These are phyloP conservation scores for Gypaetus barbatus DNA, from an alignment of 2,797 vertebrate species.

Conservation along the genomic window DNA sequence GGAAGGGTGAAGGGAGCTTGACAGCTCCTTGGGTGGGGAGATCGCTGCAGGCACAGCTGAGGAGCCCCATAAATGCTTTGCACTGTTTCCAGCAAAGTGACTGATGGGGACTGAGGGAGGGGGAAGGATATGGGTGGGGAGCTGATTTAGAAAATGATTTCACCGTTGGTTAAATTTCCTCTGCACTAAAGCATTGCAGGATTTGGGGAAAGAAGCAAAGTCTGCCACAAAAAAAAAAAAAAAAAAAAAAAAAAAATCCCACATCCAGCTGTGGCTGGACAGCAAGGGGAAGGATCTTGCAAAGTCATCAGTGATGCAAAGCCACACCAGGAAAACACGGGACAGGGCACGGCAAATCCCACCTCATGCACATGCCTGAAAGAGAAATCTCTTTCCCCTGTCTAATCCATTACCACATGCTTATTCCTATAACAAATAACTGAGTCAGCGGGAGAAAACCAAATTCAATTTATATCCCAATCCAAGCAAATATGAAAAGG, in stretches of 20 bases:
- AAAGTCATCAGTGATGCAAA: not conserved
- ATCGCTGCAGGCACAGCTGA: not conserved
- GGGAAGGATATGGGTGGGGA: not conserved
- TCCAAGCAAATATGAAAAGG: conserved; percentile 58
- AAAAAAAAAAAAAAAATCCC: not conserved
- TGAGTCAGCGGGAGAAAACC: conserved; percentile 45
- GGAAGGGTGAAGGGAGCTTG: not conserved
- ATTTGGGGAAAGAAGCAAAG: not conserved
- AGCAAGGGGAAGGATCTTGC: not conserved
- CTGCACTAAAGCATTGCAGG: not conserved
- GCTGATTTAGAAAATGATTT: not conserved
- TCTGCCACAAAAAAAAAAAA: not conserved
- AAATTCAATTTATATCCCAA: conserved; percentile 62
- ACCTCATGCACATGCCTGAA: not conserved
- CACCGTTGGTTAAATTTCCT: not conserved
- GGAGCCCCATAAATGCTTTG: not conserved
- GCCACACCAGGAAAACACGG: not conserved
- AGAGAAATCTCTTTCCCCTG: not conserved
- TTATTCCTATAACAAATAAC: conserved; percentile 58
- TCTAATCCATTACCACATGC: conserved; percentile 36
- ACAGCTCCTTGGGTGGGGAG: not conserved
- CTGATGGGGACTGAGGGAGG: not conserved
- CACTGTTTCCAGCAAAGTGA: not conserved
- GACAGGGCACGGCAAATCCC: not conserved
- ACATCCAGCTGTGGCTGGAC: not conserved